Base-by-base conservation (phyloP, 2,113 vertebrate species). In the Puntigrus tetrazona region DNA sequence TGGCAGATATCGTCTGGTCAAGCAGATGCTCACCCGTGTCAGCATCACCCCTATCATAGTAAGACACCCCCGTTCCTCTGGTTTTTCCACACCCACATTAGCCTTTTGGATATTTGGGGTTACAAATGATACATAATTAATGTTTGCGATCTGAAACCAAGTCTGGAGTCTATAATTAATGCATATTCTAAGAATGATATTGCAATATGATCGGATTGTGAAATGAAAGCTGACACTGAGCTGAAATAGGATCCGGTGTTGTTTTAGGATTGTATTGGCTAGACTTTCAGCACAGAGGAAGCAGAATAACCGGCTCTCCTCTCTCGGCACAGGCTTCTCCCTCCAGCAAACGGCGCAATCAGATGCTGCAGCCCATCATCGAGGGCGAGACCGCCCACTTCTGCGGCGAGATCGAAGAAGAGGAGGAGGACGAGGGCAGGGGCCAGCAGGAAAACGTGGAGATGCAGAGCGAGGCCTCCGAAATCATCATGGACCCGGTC, bases 311-410 rank as follows among this genome's bases (percentile, higher is more conserved):
- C 41, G 16, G 5, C 50, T 41, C 59, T 47, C 36, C n/a, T 16
- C 0, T 16, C 41, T 77, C 86, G 52, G 52, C 88, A 43, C 85
- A 98, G 97, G 96, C 96, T 7, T 99, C 97, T 18, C 97, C 97
- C 41, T 97, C 97, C 69, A 97, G 96, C 63, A 99, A 98, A 92
- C 95, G 97, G 79, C 93, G 97, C 27, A 95, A 91, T 88, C 97
- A 98, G 89, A 96, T 94, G 91, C 93, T 99, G 85, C 97, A 98
- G 90, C 97, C 97, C 87, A 99, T 99, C 92, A 99, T 99, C 55
- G 97, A 99, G 93, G 97, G 97, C 1, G 97, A 98, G 94, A 99
- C 97, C 1, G 95, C 97, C 77, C 97, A 99, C 89, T 99, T 99
- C 89, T 99, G 97, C 92, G 97, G 98, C 89, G 97, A 99, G 93